phyloP scores from a whole-genome alignment of 2,888 invertebrate species.

The Euplexia lucipara region DNA sequence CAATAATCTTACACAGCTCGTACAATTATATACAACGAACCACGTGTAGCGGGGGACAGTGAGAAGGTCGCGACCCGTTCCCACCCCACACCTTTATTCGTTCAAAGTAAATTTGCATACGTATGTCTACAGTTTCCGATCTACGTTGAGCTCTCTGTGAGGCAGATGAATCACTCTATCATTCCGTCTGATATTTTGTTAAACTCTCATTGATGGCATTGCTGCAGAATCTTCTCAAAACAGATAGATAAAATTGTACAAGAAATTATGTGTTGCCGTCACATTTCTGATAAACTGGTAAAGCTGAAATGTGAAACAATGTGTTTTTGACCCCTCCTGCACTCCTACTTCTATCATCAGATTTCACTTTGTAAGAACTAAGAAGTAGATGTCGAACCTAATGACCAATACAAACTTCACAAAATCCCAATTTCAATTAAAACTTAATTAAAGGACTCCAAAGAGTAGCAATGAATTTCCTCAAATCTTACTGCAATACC shows the following conservation, averaged over 20 bases:
- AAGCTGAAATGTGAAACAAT: not conserved
- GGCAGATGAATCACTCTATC: constrained; percentile 34
- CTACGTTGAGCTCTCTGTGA: constrained; percentile 28
- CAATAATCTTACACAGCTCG: constrained; percentile 62
- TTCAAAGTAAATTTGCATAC: constrained; percentile 68
- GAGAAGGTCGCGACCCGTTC: constrained; percentile 70
- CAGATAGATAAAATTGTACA: not conserved
- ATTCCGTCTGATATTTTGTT: not conserved
- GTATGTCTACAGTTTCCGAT: constrained; percentile 53
- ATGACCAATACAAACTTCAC: not conserved
- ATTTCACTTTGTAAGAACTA: too few relatives aligned
- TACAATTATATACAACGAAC: constrained; percentile 65
- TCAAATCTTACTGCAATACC: constrained; percentile 36
- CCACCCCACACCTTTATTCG: constrained; percentile 69
- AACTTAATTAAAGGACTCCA: constrained; percentile 6
- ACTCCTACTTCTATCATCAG: not conserved
- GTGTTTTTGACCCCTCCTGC: not conserved
- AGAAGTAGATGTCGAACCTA: not conserved
- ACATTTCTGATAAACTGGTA: not conserved
- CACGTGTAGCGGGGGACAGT: constrained; percentile 72
- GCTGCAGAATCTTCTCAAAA: not conserved
- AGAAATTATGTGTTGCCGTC: not conserved
- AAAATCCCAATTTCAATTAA: constrained; percentile 11
- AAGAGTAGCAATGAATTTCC: constrained; percentile 16
- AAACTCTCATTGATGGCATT: not conserved